Base-by-base conservation (phyloP, 2,888 invertebrate genomes). In the Microctonus aethiopoides region DNA sequence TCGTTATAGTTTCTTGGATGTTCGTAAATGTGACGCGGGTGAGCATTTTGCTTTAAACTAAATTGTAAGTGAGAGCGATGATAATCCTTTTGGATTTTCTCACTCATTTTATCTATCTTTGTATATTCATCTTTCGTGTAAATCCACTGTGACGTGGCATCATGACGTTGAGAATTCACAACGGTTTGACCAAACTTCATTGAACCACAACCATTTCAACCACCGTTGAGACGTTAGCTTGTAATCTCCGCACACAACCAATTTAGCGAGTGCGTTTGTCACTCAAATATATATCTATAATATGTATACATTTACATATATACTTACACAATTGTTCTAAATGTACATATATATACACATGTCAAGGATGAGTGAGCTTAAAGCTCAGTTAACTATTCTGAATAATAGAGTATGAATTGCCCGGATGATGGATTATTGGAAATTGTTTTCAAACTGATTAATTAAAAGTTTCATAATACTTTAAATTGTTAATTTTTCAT, bases 1-100 rank as follows among this genome's bases (percentile, higher is more conserved):
- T 34, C 54, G 11, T 52, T 41, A 24, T 41, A 26, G 26, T 54
- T 54, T 67, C 46, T 20, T 26, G 39, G 65, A 20, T 24, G 26
- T 51, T 13, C 46, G 29, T 22, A 20, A 56, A 65, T 26, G 46
- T 7, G 20, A 52, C n/a, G n/a, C n/a, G 34, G 39, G 39, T n/a
- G 13, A 13, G 4, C 57, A 41, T 67, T 67, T 46, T n/a, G 41
- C 46, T 67, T 29, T 67, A 67, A n/a, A n/a, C n/a, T n/a, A n/a
- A n/a, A n/a, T n/a, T n/a, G n/a, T n/a, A n/a, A n/a, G n/a, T n/a
- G n/a, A n/a, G n/a, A n/a, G n/a, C n/a, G n/a, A n/a, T n/a, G n/a
- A n/a, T n/a, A n/a, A n/a, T n/a, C n/a, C n/a, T n/a, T n/a, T n/a
- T n/a, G n/a, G n/a, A n/a, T n/a, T n/a, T n/a, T n/a, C n/a, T n/a